These are phyloP conservation scores for Hyperoplus lanceolatus DNA, from an alignment of 2,797 vertebrate species.

Conservation along the genomic window DNA sequence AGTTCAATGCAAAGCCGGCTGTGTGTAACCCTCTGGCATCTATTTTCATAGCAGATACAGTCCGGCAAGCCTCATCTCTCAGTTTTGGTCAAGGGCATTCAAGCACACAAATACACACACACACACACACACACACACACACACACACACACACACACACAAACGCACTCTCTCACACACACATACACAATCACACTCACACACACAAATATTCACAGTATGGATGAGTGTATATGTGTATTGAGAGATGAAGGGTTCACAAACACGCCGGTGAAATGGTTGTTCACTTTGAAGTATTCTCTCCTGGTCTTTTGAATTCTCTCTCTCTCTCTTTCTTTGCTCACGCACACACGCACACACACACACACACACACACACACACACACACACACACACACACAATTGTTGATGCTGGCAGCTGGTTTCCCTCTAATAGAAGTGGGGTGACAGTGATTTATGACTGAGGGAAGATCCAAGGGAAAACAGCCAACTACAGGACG, in stretches of 20 bases:
- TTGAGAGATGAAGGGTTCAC: constrained; percentile 71
- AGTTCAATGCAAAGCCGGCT: constrained; percentile 48
- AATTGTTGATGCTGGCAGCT: constrained; percentile 76
- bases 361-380: constrained; percentile 18
- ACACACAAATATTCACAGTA: constrained; percentile 28
- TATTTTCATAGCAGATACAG: constrained; percentile 79
- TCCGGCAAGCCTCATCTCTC: constrained; percentile 69
- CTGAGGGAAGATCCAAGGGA: constrained; percentile 78
- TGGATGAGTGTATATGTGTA: constrained; percentile 53
- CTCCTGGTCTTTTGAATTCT: constrained; percentile 41
- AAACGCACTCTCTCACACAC: constrained; percentile 34
- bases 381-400: constrained; percentile 34
- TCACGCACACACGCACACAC: constrained; percentile 14
- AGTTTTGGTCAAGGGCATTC: constrained; percentile 77
- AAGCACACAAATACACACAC: constrained; percentile 56
- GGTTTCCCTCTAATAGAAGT: constrained; percentile 77
- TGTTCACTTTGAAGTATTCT: constrained; percentile 70
- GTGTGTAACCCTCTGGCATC: constrained; percentile 75
- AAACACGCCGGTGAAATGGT: constrained; percentile 60
- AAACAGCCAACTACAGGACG: constrained; percentile 77
- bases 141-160: constrained; percentile 29
- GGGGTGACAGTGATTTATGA: constrained; percentile 87
- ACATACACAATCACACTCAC: constrained; percentile 1
- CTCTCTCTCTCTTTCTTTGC: constrained; percentile 11
- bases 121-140: constrained; percentile 43